Base-by-base conservation (phyloP, 2,113 vertebrate genomes). In the Colaptes auratus region DNA sequence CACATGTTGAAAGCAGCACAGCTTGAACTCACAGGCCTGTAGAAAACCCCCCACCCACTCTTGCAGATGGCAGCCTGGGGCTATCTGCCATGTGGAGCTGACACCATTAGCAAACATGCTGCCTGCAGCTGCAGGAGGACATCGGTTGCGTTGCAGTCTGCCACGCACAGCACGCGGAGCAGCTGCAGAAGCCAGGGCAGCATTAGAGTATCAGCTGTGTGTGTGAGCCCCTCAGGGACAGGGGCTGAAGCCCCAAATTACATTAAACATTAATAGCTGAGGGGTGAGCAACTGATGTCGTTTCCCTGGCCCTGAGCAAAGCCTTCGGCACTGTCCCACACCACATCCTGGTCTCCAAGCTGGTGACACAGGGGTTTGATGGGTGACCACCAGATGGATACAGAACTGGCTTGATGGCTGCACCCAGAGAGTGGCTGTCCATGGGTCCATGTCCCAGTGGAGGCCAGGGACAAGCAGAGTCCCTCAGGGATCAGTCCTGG, bases 81-180 rank as follows among this genome's bases (percentile, higher is more conserved):
- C 46, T 86, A 31, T 36, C 20, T 81, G 65, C 63, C 42, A 79
- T 5, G 36, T 35, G 50, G 82, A 35, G 77, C 53, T 55, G 65
- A 66, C 63, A 86, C 67, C 67, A 48, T 31, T 39, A 56, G 55
- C 2, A 5, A 85, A 39, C 74, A 23, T 0, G 0, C 50, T 70
- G 79, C 89, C 74, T 80, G 59, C 89, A 46, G 88, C 86, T 86
- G 59, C 78, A 83, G 82, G 65, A 78, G 39, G 48, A 91, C 70
- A 36, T 4, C 73, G 63, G 55, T 46, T 56, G 44, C 36, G 5
- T 1, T 10, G 7, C 66, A 73, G 63, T 74, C 55, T 70, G 36
- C 36, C 6, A 56, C 12, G 71, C 89, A 74, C 60, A 59, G 64
- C 63, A 71, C 3, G 60, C 76, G 74, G n/a, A 59, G 42, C 20